A percentile compares a stretch with the other conserved stretches of the same genome.
These are phyloP conservation scores for Albula glossodonta DNA, from an alignment of 2,113 vertebrate species.

Conservation along the genomic window DNA sequence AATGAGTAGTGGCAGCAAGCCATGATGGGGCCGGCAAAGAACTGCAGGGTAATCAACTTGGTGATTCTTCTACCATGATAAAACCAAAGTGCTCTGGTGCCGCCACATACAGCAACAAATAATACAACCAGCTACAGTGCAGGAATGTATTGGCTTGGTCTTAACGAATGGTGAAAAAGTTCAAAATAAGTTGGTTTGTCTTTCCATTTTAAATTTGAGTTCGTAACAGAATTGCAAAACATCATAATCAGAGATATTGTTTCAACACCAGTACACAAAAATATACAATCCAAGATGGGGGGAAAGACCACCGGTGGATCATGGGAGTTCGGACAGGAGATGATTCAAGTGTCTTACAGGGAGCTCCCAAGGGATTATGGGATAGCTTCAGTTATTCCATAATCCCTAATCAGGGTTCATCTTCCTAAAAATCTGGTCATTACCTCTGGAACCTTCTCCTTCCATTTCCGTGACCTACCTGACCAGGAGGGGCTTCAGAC, in stretches of 20 bases:
- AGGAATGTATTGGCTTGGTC: background rate
- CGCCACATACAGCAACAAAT: background rate
- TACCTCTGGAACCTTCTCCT: background rate
- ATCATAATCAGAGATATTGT: no score
- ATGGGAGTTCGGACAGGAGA: background rate
- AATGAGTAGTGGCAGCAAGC: no score
- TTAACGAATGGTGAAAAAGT: background rate
- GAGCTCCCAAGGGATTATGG: conserved; percentile 1
- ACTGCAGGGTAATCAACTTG: background rate
- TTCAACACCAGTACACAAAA: no score
- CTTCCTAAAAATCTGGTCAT: background rate
- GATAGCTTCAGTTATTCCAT: background rate
- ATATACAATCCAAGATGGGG: no score
- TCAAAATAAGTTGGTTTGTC: background rate
- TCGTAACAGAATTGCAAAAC: background rate
- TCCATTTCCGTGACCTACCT: no score
- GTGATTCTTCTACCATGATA: background rate
- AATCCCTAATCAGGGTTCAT: background rate
- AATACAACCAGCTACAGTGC: background rate
- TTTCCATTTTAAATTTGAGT: background rate
- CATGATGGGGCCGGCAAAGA: no score
- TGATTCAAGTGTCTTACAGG: background rate
- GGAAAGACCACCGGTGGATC: background rate
- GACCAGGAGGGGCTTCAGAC: no score
- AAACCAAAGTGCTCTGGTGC: background rate